Evolutionary conservation across 37 sponge, comb jelly and placozoan genomes (phyloP), one percentile per base, ranked within the genome.

Genomic region (Dysidea cf. avara): DNA sequence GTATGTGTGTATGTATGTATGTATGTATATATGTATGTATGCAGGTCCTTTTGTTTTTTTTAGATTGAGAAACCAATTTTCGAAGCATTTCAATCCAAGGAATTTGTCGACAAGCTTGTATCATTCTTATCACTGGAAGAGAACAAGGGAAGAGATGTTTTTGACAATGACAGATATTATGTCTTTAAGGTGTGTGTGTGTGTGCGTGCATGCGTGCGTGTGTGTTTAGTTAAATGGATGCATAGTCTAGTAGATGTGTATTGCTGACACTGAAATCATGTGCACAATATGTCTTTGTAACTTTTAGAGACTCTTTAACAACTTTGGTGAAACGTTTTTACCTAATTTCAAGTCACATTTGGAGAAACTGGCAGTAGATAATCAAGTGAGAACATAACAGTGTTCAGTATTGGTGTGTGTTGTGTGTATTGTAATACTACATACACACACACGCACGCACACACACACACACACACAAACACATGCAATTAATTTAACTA

Each of bases 71-170:
- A 25, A 25, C 65, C 70, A 49, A 26, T 92, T 14, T 75, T 62
- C 61, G 77, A 86, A 13, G 71, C 81, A 0, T 90, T 94, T 67
- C 34, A 31, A 0, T 83, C 83, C 11, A 62, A 66, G 28, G 69
- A 82, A 21, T 90, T 86, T 86, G 81, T 90, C 21, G 79, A 76
- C 34, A 76, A 79, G 69, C 58, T 94, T 61, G 60, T 90, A 0
- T 69, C 61, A 1, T 90, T 77, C 51, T 62, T 86, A 17, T 94
- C 84, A 12, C 78, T 90, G 38, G 95, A 94, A 49, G 90, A 83
- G 57, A 28, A 64, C 26, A 94, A 94, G 61, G 91, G 84, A 12
- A 64, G 47, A 38, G 95, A 93, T 34, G 49, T 29, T 2, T 87
- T 65, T 39, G 22, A 50, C 60, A 72, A n/a, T 17, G 16, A 66